These are phyloP conservation scores for Noctuana brunneofusca DNA, from an alignment of 2,888 invertebrate species.

Conservation along the genomic window DNA sequence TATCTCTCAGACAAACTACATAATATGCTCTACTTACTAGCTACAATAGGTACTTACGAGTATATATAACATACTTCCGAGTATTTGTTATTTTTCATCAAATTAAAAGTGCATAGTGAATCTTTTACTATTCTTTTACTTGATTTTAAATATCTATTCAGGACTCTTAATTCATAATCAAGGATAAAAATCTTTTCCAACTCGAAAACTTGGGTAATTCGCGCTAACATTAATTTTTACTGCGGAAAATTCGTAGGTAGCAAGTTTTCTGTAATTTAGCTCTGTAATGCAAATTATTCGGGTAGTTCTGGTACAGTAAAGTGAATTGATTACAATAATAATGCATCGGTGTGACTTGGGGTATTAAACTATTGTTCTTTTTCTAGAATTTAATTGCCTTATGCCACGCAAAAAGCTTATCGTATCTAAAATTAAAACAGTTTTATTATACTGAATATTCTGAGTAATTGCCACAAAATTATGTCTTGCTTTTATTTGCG, in stretches of 20 bases:
- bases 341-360: constrained; percentile 26
- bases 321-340: constrained; percentile 33
- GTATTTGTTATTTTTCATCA: background rate
- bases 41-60: no score
- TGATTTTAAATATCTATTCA: constrained; percentile 17
- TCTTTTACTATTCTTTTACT: background rate
- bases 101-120: background rate
- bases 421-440: constrained; percentile 12
- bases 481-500: constrained; percentile 5
- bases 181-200: constrained; percentile 23
- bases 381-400: constrained; percentile 16
- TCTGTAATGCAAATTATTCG: constrained; percentile 29
- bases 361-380: constrained; percentile 24
- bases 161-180: constrained; percentile 3
- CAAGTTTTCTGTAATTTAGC: constrained; percentile 17
- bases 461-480: constrained; percentile 14
- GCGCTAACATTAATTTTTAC: constrained; percentile 21
- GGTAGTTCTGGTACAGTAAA: constrained; percentile 21
- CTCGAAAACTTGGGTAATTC: constrained; percentile 15
- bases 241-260: constrained; percentile 18
- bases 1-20: no score
- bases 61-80: background rate
- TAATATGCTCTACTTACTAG: no score
- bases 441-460: constrained; percentile 10
- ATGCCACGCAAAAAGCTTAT: constrained; percentile 26